phyloP scores from a whole-genome alignment of 2,113 vertebrate species.

The Rhynchomys soricoides region DNA sequence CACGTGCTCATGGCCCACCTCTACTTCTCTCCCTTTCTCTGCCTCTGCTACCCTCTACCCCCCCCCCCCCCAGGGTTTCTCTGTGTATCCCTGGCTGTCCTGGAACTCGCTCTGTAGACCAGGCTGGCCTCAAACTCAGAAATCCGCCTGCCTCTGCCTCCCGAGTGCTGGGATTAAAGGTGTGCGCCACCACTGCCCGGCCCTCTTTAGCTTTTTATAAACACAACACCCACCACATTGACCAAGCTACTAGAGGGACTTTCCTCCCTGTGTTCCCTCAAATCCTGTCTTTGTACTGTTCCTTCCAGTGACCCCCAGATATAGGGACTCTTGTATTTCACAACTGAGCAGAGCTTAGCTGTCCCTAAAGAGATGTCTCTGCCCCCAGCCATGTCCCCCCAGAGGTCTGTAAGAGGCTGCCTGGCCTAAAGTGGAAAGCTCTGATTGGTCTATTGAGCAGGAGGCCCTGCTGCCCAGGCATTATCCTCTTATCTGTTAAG shows the following conservation, averaged over 20 bases:
- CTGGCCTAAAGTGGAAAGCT: not conserved
- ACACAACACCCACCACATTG: not conserved
- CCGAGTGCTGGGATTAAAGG: no score
- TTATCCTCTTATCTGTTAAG: not conserved
- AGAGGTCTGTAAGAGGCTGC: not conserved
- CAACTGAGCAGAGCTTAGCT: not conserved
- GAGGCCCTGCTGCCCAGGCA: not conserved
- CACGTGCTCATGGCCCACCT: no score
- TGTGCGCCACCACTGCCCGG: no score
- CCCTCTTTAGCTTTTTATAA: no score
- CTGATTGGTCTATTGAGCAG: no score
- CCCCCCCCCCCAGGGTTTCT: no score
- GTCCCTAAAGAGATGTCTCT: not conserved
- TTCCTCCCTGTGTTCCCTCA: not conserved
- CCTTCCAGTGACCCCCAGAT: not conserved
- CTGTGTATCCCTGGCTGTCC: no score
- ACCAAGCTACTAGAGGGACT: not conserved
- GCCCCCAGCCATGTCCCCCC: not conserved
- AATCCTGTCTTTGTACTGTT: not conserved
- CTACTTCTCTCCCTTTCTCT: no score
- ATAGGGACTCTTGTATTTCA: not conserved
- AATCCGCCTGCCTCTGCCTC: no score
- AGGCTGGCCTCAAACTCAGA: no score
- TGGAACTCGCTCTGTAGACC: no score
- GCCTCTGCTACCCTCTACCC: no score